Evolutionary conservation across 2,888 invertebrate genomes (phyloP).

Genomic region (Sceliomorpha sp.): DNA sequence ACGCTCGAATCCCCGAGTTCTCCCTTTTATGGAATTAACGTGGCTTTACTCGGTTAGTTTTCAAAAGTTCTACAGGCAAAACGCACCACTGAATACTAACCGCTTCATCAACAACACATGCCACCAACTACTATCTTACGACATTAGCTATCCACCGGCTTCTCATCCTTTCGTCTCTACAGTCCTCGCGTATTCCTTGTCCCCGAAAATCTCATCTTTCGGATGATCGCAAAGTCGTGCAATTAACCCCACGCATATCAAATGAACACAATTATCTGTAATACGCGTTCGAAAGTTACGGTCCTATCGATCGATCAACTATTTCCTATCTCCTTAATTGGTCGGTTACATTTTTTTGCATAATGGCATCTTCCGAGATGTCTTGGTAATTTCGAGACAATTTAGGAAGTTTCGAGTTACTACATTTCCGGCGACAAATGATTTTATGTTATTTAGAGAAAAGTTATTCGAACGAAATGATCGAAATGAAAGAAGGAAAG

Average conservation of each 20-base stretch:
- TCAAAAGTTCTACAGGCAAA: conserved; percentile 74
- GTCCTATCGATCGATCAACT: too few relatives aligned
- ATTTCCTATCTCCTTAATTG: too few relatives aligned
- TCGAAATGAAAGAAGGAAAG: too few relatives aligned
- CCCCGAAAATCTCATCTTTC: conserved; percentile 70
- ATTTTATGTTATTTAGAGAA: too few relatives aligned
- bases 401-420: too few relatives aligned
- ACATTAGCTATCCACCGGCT: conserved; percentile 63
- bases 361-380: too few relatives aligned
- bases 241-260: conserved; percentile 59
- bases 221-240: conserved; percentile 69
- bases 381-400: too few relatives aligned
- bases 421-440: too few relatives aligned
- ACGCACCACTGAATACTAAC: conserved; percentile 79
- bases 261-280: conserved; percentile 9
- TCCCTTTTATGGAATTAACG: conserved; percentile 78
- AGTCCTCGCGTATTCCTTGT: conserved; percentile 48
- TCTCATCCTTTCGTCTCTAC: conserved; percentile 52
- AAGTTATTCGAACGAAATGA: too few relatives aligned
- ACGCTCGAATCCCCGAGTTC: conserved; percentile 71
- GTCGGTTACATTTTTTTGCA: too few relatives aligned
- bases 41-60: conserved; percentile 78
- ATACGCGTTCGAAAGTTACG: too few relatives aligned
- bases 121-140: conserved; percentile 69
- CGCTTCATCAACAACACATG: conserved; percentile 80